Percentiles rank a stretch among this genome's conserved stretches.
Evolutionary conservation across 2,888 invertebrate genomes (phyloP).

Genomic region (Agelastica alni): DNA sequence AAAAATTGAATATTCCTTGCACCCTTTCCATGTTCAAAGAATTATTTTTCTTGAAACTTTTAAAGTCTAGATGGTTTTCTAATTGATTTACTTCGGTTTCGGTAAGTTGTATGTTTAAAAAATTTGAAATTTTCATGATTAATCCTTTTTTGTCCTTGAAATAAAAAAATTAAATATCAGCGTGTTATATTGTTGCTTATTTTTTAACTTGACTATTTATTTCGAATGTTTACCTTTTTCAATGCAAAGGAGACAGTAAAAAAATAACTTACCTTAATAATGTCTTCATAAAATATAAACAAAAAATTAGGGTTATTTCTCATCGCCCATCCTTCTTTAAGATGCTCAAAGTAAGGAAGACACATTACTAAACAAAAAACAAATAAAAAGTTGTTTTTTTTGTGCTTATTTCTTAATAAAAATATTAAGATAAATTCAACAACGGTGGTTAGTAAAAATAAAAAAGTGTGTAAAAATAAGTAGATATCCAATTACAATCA

Average conservation of each 20-base stretch:
- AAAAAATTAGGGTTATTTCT: conserved; percentile 68
- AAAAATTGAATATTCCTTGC: conserved; percentile 54
- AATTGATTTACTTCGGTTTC: conserved; percentile 10
- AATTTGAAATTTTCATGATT: conserved; percentile 18
- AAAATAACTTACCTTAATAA: conserved; percentile 60
- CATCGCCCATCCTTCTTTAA: conserved; percentile 71
- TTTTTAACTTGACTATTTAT: too few relatives aligned
- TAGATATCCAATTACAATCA: too few relatives aligned
- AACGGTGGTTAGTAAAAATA: too few relatives aligned
- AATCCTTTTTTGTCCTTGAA: conserved; percentile 19
- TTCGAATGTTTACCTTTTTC: too few relatives aligned
- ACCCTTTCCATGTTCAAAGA: conserved; percentile 64
- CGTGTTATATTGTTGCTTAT: too few relatives aligned
- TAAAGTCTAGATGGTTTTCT: conserved; percentile 56
- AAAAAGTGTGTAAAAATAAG: too few relatives aligned
- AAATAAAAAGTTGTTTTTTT: background rate
- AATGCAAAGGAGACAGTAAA: conserved; percentile 31
- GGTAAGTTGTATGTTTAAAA: conserved; percentile 10
- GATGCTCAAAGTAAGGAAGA: conserved; percentile 72
- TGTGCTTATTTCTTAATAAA: too few relatives aligned
- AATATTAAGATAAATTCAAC: too few relatives aligned
- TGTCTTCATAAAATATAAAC: conserved; percentile 76
- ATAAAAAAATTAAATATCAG: background rate
- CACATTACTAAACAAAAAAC: conserved; percentile 11
- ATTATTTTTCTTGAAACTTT: conserved; percentile 80